Percentiles rank a stretch among this genome's conserved stretches.
These are phyloP conservation scores for Neuroterus valhalla DNA, from an alignment of 1,140 invertebrate species.

Conservation along the genomic window DNA sequence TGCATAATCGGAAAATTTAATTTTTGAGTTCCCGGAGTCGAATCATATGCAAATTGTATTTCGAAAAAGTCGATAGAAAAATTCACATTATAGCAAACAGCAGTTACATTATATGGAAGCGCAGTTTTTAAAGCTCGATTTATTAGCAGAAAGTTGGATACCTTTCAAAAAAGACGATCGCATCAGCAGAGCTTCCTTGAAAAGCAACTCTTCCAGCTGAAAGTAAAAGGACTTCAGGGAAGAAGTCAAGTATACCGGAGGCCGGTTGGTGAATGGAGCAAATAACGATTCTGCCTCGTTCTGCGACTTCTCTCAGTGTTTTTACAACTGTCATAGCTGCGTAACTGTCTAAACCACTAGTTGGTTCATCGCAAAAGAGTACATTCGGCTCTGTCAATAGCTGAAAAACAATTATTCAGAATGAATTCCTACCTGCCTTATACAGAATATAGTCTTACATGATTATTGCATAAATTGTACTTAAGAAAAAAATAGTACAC, in stretches of 20 bases:
- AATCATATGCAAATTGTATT: too few species aligned
- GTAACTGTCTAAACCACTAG: constrained; percentile 88
- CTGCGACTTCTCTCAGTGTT: constrained; percentile 80
- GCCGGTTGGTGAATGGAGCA: constrained; percentile 93
- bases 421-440: too few species aligned
- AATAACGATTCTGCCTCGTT: constrained; percentile 84
- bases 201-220: constrained; percentile 87
- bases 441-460: too few species aligned
- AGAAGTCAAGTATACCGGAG: constrained; percentile 88
- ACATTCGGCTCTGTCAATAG: constrained; percentile 85
- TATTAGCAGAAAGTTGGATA: too few species aligned
- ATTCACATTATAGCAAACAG: too few species aligned
- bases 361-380: constrained; percentile 89
- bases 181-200: constrained; percentile 82
- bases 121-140: too few species aligned
- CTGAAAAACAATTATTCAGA: constrained; percentile 65
- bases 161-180: constrained; percentile 80
- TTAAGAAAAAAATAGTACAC: too few species aligned
- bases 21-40: too few species aligned
- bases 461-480: too few species aligned
- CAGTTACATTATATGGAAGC: too few species aligned
- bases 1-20: too few species aligned
- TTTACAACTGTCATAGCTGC: constrained; percentile 84
- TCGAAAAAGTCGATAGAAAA: too few species aligned
- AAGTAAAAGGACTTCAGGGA: constrained; percentile 86